These are phyloP conservation scores for Plutella xylostella DNA, from an alignment of 2,888 invertebrate genomes.

Conservation along the genomic window DNA sequence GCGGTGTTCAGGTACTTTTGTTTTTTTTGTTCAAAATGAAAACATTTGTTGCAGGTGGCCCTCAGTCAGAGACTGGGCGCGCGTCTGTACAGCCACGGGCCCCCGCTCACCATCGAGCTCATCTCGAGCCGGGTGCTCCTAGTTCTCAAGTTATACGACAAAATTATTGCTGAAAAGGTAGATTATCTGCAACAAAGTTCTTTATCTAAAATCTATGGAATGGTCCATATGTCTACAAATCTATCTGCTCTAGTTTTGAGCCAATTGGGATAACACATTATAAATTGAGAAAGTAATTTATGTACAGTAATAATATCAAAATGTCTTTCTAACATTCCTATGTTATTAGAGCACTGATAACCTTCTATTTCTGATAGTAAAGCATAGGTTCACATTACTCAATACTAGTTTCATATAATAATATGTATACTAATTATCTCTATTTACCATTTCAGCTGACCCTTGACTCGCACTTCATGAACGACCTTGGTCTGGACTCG, in stretches of 20 bases:
- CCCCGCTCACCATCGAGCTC: slow-evolving; percentile 84
- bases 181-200: slow-evolving; percentile 21
- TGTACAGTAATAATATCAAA: too few relatives aligned
- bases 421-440: slow-evolving; percentile 18
- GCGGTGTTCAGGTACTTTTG: slow-evolving; percentile 81
- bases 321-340: slow-evolving; percentile 2
- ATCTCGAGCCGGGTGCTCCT: slow-evolving; percentile 92
- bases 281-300: too few relatives aligned
- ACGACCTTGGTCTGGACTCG: slow-evolving; percentile 97
- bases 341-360: slow-evolving; percentile 2
- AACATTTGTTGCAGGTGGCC: slow-evolving; percentile 72
- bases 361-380: not conserved
- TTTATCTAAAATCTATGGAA: not conserved
- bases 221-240: too few relatives aligned
- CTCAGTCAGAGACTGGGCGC: slow-evolving; percentile 73
- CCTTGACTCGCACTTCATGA: slow-evolving; percentile 96
- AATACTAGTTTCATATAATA: too few relatives aligned
- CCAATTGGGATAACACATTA: slow-evolving; percentile 2
- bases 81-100: slow-evolving; percentile 80
- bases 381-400: too few relatives aligned
- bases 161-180: slow-evolving; percentile 95
- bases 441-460: slow-evolving; percentile 77
- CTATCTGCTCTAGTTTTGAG: too few relatives aligned
- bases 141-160: slow-evolving; percentile 97
- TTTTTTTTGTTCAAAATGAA: slow-evolving; percentile 35